These are phyloP conservation scores for Stenichneumon culpator DNA, from an alignment of 2,888 invertebrate genomes.

Conservation along the genomic window DNA sequence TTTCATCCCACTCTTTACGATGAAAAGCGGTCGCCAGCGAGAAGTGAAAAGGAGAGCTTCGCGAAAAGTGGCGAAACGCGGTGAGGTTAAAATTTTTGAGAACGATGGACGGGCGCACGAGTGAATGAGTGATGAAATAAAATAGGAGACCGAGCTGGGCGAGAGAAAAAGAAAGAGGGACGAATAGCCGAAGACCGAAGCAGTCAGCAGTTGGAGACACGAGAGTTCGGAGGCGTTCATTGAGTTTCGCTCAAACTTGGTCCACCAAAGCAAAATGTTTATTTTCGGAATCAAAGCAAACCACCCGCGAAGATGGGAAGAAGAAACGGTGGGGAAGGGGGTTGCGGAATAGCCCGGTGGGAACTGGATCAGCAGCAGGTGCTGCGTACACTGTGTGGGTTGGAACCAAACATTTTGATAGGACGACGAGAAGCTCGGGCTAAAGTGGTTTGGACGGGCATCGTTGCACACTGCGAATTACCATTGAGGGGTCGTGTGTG, in stretches of 20 bases:
- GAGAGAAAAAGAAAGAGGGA: slow-evolving; percentile 8
- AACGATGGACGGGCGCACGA: neutral
- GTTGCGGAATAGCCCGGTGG: slow-evolving; percentile 7
- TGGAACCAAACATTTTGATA: slow-evolving; percentile 61
- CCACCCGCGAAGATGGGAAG: neutral
- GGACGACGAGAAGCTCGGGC: slow-evolving; percentile 46
- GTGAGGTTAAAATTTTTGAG: slow-evolving; percentile 32
- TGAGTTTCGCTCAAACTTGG: slow-evolving; percentile 1
- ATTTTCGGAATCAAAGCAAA: slow-evolving; percentile 51
- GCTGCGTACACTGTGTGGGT: slow-evolving; percentile 1
- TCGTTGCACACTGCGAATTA: slow-evolving; percentile 61
- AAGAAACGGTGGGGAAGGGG: neutral
- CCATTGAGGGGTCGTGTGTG: slow-evolving; percentile 43
- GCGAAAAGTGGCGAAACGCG: neutral
- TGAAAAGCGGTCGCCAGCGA: slow-evolving; percentile 50
- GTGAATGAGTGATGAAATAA: slow-evolving; percentile 22
- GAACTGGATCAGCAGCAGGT: slow-evolving; percentile 46
- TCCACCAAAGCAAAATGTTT: slow-evolving; percentile 35
- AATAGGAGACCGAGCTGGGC: slow-evolving; percentile 15
- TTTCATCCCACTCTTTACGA: slow-evolving; percentile 62
- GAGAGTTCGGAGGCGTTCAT: slow-evolving; percentile 1
- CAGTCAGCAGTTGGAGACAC: neutral
- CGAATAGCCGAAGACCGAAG: neutral
- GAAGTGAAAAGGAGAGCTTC: slow-evolving; percentile 45
- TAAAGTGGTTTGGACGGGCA: slow-evolving; percentile 62